Base-by-base conservation (phyloP, 2,797 vertebrate species). In the Tapirus indicus region DNA sequence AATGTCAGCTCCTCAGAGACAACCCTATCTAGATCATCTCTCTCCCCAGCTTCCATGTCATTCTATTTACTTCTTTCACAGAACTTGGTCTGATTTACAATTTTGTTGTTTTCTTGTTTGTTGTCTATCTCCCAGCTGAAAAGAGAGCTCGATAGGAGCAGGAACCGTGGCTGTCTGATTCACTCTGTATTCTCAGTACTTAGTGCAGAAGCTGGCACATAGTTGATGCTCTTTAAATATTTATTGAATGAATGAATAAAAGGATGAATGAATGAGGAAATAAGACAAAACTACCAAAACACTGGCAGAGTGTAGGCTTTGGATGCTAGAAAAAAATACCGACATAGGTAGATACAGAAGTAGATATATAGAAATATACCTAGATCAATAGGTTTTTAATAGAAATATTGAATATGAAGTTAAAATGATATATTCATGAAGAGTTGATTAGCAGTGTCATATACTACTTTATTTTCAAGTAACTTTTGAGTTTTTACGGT, bases 351-450 rank as follows among this genome's bases (percentile, higher is more conserved):
- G 35, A 54, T 60, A 83, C 2, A 92, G 4, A 85, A 16, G 21
- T 27, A 96, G 29, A 66, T 21, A 64, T 29, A 56, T 12, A 87
- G 29, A 72, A 29, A 79, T 11, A 54, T 47, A 62, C 2, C 52
- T 1, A 78, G 35, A 69, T 44, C 35, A n/a, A 14, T 1, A 89
- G 32, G 10, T 41, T 89, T 78, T 75, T 77, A 80, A 79, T 1
- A 89, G 71, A 77, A 96, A 69, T 32, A 79, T 1, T 25, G 18
- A 72, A 20, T 58, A 60, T 56, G 32, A 78, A 88, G 71, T 88
- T 35, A 92, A 91, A 94, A 83, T 75, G 54, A 86, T 32, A 29
- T 5, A 91, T 38, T 72, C 47, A 60, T 77, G 64, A 69, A 95
- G 21, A 94, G 27, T 69, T 64, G 38, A 77, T 29, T 91, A 62